phyloP scores from a whole-genome alignment of 2,797 vertebrate genomes.

The Aphelocoma californica region DNA sequence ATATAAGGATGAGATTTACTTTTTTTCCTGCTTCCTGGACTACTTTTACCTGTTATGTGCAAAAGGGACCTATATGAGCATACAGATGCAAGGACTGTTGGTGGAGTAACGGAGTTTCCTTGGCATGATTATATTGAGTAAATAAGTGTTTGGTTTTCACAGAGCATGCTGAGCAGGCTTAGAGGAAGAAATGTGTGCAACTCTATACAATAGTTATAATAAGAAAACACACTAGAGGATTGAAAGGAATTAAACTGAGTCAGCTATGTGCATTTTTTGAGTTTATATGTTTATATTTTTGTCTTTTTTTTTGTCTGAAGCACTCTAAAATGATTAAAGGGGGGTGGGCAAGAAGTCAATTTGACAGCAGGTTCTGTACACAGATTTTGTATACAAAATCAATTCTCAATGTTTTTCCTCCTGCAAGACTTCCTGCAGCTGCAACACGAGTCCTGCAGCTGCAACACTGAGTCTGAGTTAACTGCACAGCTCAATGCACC shows the following conservation, averaged over 20 bases:
- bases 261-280: neutral
- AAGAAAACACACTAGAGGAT: neutral
- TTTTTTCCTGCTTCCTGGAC: neutral
- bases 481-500: neutral
- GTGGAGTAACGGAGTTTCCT: neutral
- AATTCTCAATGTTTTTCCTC: neutral
- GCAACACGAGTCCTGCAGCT: neutral
- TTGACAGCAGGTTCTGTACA: neutral
- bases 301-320: neutral
- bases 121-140: neutral
- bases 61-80: neutral
- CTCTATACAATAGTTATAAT: neutral
- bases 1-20: neutral
- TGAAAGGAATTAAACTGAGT: neutral
- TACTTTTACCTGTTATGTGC: neutral
- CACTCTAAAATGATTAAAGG: neutral
- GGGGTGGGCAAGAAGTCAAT: neutral
- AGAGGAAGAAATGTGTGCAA: neutral
- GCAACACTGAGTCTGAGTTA: neutral
- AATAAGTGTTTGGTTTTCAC: neutral
- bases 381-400: neutral
- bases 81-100: neutral
- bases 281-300: neutral
- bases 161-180: neutral
- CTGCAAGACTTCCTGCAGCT: neutral